These are phyloP conservation scores for Lamprologus tigripictilis DNA, from an alignment of 2,113 vertebrate genomes.

Conservation along the genomic window DNA sequence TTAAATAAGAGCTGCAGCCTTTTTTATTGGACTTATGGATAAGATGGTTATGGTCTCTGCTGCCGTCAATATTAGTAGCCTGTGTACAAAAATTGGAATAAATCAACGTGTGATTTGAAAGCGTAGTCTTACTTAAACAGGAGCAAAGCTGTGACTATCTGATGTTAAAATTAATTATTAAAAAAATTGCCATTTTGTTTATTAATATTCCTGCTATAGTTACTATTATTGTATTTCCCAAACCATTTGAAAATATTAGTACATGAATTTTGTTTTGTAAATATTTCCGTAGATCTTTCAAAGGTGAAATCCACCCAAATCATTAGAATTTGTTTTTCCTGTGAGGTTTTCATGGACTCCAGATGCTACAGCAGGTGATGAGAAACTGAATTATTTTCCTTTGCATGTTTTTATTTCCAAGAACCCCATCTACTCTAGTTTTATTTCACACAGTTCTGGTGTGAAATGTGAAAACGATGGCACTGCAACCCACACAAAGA, in stretches of 20 bases:
- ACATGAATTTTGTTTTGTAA: not conserved
- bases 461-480: not conserved
- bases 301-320: conserved; percentile 4
- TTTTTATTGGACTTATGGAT: not conserved
- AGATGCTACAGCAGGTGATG: not conserved
- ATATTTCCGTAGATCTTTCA: not conserved
- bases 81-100: not conserved
- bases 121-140: not conserved
- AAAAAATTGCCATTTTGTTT: not conserved
- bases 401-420: not conserved
- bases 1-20: not conserved
- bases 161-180: not conserved
- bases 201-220: not conserved
- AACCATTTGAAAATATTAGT: not conserved
- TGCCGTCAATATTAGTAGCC: not conserved
- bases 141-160: not conserved
- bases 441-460: not conserved
- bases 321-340: not conserved
- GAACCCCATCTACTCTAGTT: not conserved
- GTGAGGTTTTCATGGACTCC: not conserved
- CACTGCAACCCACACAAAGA: conserved; percentile 1
- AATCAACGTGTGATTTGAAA: not conserved
- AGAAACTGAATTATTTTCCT: not conserved
- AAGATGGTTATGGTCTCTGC: not conserved
- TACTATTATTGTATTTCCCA: not conserved